Conservation (phyloP, 23 tunicate species). For the Trididemnum miniatum region DNA sequence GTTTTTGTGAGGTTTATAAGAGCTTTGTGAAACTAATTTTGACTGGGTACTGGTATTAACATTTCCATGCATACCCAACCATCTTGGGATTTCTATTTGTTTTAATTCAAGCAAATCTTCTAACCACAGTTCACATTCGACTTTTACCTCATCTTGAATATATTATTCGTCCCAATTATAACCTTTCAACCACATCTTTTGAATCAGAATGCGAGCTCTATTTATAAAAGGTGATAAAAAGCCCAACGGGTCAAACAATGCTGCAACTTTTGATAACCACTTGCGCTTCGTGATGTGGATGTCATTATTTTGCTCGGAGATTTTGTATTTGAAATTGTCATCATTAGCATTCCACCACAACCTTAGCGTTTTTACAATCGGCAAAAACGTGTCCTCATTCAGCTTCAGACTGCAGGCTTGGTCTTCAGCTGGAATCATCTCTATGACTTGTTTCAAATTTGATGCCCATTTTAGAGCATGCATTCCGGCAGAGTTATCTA, state of each 20-base stretch:
- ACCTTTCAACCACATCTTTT: slow-evolving; percentile 4
- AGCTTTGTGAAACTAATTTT: too few species aligned
- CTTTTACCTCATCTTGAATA: neutral
- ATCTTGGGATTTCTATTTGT: neutral
- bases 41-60: too few species aligned
- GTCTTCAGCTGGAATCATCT: neutral
- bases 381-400: neutral
- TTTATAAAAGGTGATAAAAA: neutral
- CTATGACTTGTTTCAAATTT: neutral
- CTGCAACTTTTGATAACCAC: slow-evolving; percentile 6
- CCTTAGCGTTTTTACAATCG: neutral
- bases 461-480: slow-evolving; percentile 4
- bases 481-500: neutral
- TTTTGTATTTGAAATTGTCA: neutral
- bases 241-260: slow-evolving; percentile 12
- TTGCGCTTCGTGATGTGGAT: neutral
- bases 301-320: neutral
- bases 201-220: slow-evolving; percentile 11
- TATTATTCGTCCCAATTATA: slow-evolving; percentile 1
- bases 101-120: neutral
- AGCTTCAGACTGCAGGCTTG: neutral
- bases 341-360: neutral
- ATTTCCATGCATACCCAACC: neutral
- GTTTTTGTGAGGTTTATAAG: too few species aligned
- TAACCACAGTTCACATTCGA: neutral